Evolutionary conservation across 2,888 invertebrate species (phyloP), one percentile per base, ranked within the genome.

Genomic region (Aleiodes leptofemur): DNA sequence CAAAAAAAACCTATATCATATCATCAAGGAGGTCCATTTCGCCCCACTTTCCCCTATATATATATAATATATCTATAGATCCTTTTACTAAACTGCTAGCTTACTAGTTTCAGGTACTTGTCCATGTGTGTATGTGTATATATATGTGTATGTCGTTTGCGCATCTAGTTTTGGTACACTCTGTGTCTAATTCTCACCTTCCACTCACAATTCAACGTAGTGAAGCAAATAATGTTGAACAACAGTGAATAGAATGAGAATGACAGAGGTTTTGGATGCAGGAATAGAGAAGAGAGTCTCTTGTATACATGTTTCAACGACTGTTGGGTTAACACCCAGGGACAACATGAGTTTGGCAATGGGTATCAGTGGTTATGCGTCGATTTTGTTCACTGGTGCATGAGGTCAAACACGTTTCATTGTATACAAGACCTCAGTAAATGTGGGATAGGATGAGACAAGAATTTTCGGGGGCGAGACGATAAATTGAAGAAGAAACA

Each of bases 331-430:
- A 43, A 43, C 43, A 43, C 43, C 43, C 43, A 43, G 43, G 43
- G 43, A 11, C 43, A 43, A 43, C 43, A 43, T 43, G 7, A 43
- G 7, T 5, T 9, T 9, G 7, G 43, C 11, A 8, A 43, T 43
- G 23, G 11, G 59, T 59, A 29, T 59, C 59, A 29, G 59, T 23
- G 14, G 23, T 57, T 75, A 76, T 75, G 77, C 73, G 76, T 81
- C 78, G 77, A 76, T 68, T 61, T 73, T 80, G 80, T 69, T 78
- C 79, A 74, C 77, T 69, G 80, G 83, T 83, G 82, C 79, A 77
- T 74, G 83, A 83, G 79, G 77, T 77, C 77, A 81, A 43, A 83
- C 81, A 83, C 77, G 79, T 81, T 81, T 81, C 76, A 77, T 69
- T 31, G 59, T 59, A 23, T n/a, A 59, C 13, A 23, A 11, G 31